Percentiles rank a stretch among this genome's conserved stretches.
phyloP scores from a whole-genome alignment of 2,113 vertebrate species.

The Scomber colias region DNA sequence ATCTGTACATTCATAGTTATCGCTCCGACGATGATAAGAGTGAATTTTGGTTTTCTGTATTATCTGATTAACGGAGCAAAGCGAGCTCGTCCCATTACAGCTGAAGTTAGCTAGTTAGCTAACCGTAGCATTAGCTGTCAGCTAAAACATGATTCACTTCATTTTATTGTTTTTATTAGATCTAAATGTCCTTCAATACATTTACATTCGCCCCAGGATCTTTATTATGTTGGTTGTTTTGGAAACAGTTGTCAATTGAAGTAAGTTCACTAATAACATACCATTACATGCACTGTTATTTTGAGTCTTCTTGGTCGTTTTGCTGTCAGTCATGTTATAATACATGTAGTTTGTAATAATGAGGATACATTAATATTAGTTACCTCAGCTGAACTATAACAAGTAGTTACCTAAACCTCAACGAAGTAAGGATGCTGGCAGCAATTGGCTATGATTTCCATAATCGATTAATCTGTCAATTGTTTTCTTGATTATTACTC shows the following conservation, averaged over 20 bases:
- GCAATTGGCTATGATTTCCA: no score
- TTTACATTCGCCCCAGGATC: neutral
- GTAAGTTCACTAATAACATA: no score
- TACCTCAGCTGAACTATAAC: neutral
- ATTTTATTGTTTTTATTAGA: no score
- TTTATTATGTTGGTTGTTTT: neutral
- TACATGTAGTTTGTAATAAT: neutral
- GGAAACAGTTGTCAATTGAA: neutral
- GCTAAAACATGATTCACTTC: neutral
- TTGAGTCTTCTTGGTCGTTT: neutral
- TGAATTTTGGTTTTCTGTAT: neutral
- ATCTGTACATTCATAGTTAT: accelerated
- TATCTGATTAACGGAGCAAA: neutral
- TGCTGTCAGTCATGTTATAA: neutral
- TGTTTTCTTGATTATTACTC: no score
- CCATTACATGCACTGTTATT: neutral
- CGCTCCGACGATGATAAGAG: neutral
- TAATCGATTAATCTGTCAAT: no score
- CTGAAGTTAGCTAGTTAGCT: slow-evolving; percentile 15
- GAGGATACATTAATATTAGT: no score
- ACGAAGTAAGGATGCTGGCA: no score
- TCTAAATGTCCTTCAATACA: no score
- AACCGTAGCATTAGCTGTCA: slow-evolving; percentile 5
- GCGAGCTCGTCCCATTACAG: neutral
- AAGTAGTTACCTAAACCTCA: neutral